phyloP scores from a whole-genome alignment of 2,113 vertebrate genomes.

The Sebastes fasciatus region DNA sequence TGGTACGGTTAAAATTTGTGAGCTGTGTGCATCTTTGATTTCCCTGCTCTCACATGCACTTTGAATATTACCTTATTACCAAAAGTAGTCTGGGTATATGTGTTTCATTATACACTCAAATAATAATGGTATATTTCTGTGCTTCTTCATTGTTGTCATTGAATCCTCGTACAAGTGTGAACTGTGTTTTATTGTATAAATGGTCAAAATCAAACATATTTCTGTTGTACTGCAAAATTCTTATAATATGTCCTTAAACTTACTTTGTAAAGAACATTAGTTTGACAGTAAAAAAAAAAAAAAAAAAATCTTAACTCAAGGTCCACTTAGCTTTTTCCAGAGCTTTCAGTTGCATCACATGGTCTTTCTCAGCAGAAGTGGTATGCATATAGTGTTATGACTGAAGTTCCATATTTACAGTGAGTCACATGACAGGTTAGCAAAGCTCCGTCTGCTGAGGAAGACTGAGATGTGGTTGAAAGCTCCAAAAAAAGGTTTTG shows the following conservation, averaged over 20 bases:
- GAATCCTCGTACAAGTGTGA: background rate
- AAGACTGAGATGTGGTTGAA: no score
- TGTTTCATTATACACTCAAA: background rate
- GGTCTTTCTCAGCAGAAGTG: no score
- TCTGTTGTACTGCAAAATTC: background rate
- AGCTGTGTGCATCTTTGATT: background rate
- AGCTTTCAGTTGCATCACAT: background rate
- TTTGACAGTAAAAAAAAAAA: background rate
- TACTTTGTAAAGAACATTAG: background rate
- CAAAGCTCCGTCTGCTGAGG: no score
- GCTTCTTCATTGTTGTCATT: background rate
- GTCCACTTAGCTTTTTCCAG: background rate
- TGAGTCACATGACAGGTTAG: no score
- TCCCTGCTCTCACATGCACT: background rate
- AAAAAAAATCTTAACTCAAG: background rate
- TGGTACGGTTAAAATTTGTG: background rate
- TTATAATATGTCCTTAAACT: background rate
- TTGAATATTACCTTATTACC: background rate
- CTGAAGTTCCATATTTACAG: background rate
- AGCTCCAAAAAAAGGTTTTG: no score
- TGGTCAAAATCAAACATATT: background rate
- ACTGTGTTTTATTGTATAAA: background rate
- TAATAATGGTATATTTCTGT: background rate
- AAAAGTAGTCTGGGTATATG: background rate
- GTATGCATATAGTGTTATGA: background rate